Evolutionary conservation across 2,888 invertebrate genomes (phyloP), one percentile per base, ranked within the genome.

Genomic region (Pantelozetes paolii): DNA sequence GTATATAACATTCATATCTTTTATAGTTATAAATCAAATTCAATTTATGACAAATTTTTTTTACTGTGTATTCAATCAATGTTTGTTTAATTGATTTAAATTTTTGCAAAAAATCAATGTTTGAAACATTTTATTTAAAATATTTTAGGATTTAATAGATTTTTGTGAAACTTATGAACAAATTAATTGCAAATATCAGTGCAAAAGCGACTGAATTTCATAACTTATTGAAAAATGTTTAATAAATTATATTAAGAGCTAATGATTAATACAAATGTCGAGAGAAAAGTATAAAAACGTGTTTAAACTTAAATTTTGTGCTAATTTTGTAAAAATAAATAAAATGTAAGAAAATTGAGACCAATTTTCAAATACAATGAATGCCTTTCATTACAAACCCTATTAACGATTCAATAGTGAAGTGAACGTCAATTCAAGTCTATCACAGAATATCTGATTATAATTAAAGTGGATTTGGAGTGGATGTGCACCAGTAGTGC

Each of bases 381-480:
- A 23, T 50, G 20, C 11, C 45, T 45, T 50, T 50, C n/a, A 23
- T n/a, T 23, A 18, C 50, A 50, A 8, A 50, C 13, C 3, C n/a
- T 50, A 23, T 50, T 3, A 20, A 20, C 45, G 11, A 18, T 50
- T 50, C 8, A 20, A 23, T n/a, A 50, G 50, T 20, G 23, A 50
- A 50, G 18, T 5, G 28, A 15, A 30, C 28, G 11, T 57, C 57
- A 57, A 57, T 57, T 57, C 28, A 57, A 57, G 57, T 28, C 57
- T 28, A 57, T 57, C 20, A 13, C 28, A 57, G 57, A 57, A 13
- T 57, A 57, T 57, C 57, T 28, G 57, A 57, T 57, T 57, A 18
- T 57, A 57, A 57, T 57, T 28, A 57, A 57, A 57, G 57, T 57
- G 57, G 57, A 57, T 28, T 28, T 57, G 5, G 26, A 57, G 57